Evolutionary conservation across 2,888 invertebrate species (phyloP), one percentile per base, ranked within the genome.

Genomic region (Scaptomyza parva): DNA sequence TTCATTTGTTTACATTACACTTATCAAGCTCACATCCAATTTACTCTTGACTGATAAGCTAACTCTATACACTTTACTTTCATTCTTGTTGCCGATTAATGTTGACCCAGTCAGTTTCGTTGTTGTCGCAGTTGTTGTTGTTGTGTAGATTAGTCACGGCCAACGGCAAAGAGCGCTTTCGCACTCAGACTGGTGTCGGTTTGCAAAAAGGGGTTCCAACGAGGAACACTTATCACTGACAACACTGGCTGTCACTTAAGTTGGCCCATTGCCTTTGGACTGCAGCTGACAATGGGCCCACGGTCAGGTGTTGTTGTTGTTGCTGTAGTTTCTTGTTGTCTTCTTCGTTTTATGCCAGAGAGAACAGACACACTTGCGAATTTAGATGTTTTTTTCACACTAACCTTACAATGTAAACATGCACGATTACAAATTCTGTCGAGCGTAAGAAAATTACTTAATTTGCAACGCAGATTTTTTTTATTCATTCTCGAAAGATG

Each of bases 41-140:
- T 3, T 18, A 11, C 28, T 12, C 18, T 11, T 11, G 11, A 9
- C 48, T 26, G 60, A 47, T 70, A 72, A 50, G 71, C 43, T 20
- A 4, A 35, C 33, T 39, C 35, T 26, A 33, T 41, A 8, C 9
- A 28, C 7, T 6, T 26, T 28, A 33, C 28, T 47, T 22, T 17
- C 20, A 59, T 50, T 41, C n/a, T n/a, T 52, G 17, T 18, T 40
- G 9, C 18, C 51, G 52, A 26, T 52, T 33, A 52, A 59, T 44
- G 69, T 76, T 76, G 60, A 76, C 76, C 71, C 66, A 47, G 47
- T 47, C 47, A 47, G n/a, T 17, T 37, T 6, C 65, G 26, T 37
- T 18, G 18, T 14, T 24, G 22, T n/a, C n/a, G n/a, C n/a, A n/a
- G n/a, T 6, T 24, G 26, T 14, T 28, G n/a, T 11, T 28, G 4